These are phyloP conservation scores for Carcinoscorpius rotundicauda DNA, from an alignment of 1,140 invertebrate species.

Conservation along the genomic window DNA sequence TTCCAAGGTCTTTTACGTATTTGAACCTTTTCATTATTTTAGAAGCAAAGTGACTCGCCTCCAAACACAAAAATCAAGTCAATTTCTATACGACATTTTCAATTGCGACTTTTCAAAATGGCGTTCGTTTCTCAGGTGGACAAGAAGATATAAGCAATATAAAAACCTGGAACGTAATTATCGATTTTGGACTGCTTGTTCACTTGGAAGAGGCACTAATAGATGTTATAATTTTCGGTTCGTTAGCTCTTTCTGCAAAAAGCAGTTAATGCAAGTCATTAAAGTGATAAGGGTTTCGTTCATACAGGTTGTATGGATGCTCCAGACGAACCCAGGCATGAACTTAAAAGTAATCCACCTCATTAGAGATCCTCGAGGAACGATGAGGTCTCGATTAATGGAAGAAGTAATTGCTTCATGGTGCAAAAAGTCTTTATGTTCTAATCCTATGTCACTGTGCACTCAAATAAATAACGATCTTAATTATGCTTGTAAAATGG, in stretches of 20 bases:
- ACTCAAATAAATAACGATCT: conserved; percentile 11
- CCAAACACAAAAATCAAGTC: conserved; percentile 5
- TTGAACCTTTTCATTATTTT: conserved; percentile 53
- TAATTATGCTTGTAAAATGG: conserved; percentile 11
- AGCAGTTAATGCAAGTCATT: conserved; percentile 13
- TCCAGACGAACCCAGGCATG: conserved; percentile 13
- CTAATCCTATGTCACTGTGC: conserved; percentile 15
- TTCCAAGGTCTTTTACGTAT: conserved; percentile 74
- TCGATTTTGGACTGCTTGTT: conserved; percentile 16
- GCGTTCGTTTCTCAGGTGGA: conserved; percentile 5
- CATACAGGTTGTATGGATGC: conserved; percentile 9
- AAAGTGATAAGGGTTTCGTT: conserved; percentile 18
- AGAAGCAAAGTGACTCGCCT: not conserved
- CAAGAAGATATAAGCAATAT: conserved; percentile 15
- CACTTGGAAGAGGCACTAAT: conserved; percentile 6
- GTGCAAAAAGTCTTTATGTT: conserved; percentile 18
- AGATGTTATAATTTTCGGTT: conserved; percentile 18
- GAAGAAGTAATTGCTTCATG: conserved; percentile 17
- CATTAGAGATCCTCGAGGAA: conserved; percentile 23
- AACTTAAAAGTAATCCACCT: conserved; percentile 22
- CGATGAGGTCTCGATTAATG: conserved; percentile 19
- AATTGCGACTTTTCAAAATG: not conserved
- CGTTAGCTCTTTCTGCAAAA: conserved; percentile 12
- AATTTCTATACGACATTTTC: too few relatives aligned
- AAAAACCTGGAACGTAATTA: conserved; percentile 16